phyloP scores from a whole-genome alignment of 2,113 vertebrate species.

The Cebidichthys violaceus region DNA sequence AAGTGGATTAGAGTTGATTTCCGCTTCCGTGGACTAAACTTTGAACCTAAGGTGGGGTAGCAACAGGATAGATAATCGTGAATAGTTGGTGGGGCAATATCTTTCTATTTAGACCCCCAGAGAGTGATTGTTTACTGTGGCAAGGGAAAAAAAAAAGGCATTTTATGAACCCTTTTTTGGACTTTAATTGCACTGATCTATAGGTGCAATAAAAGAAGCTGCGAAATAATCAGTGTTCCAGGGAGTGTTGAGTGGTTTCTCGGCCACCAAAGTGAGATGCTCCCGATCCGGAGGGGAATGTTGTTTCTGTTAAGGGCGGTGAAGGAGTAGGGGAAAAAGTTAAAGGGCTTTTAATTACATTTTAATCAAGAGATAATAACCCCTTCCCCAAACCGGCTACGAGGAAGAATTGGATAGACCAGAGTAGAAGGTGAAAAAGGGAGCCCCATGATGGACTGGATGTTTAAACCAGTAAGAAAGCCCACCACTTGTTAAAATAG shows the following conservation, averaged over 20 bases:
- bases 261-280: constrained; percentile 47
- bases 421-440: constrained; percentile 54
- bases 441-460: constrained; percentile 79
- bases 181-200: constrained; percentile 67
- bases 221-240: constrained; percentile 58
- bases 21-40: constrained; percentile 26
- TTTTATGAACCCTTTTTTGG: constrained; percentile 50
- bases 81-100: constrained; percentile 8
- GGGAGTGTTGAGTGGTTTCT: constrained; percentile 40
- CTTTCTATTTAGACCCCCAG: constrained; percentile 23
- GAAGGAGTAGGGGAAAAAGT: constrained; percentile 57
- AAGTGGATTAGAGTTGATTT: constrained; percentile 64
- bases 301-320: constrained; percentile 72
- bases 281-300: constrained; percentile 46
- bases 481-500: constrained; percentile 81
- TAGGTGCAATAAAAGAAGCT: constrained; percentile 62
- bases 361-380: constrained; percentile 85
- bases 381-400: constrained; percentile 72
- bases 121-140: constrained; percentile 44
- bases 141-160: constrained; percentile 2
- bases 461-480: constrained; percentile 78
- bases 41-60: constrained; percentile 40
- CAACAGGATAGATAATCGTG: constrained; percentile 9
- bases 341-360: constrained; percentile 84
- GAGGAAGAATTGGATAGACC: constrained; percentile 65